Conservation (phyloP, 2,888 invertebrate species). For the Drosophila cognata region DNA sequence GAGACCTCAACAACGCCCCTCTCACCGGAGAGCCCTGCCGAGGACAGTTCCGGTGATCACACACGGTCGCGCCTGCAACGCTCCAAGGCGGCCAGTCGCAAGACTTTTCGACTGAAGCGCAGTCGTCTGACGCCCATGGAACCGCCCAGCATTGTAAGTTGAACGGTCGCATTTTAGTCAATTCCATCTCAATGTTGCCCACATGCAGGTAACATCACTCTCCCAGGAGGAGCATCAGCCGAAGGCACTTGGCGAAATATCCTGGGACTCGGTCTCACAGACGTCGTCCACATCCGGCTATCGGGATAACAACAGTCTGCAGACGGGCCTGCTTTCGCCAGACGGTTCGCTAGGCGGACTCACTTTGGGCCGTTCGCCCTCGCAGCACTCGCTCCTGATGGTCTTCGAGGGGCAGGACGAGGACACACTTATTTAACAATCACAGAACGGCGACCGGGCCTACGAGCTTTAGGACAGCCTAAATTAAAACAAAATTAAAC, state of each 20-base stretch:
- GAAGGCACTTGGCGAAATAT: constrained; percentile 87
- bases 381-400: constrained; percentile 91
- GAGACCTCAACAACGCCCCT: constrained; percentile 91
- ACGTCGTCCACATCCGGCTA: constrained; percentile 95
- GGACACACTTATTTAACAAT: constrained; percentile 91
- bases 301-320: constrained; percentile 88
- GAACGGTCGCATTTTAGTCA: rapidly evolving
- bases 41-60: constrained; percentile 88
- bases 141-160: constrained; percentile 85
- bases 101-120: constrained; percentile 95
- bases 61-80: constrained; percentile 91
- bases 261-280: constrained; percentile 93
- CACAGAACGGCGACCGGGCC: constrained; percentile 81
- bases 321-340: constrained; percentile 85
- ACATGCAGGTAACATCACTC: constrained; percentile 67
- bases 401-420: constrained; percentile 93
- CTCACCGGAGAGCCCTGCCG: constrained; percentile 90
- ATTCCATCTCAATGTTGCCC: constrained; percentile 7
- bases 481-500: constrained; percentile 4
- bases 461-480: constrained; percentile 68
- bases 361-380: constrained; percentile 89
- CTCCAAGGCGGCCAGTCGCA: constrained; percentile 96
- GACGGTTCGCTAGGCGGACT: constrained; percentile 88
- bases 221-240: constrained; percentile 72
- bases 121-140: constrained; percentile 89